Base-by-base conservation (phyloP, 1,140 invertebrate genomes). In the Orius insidiosus region DNA sequence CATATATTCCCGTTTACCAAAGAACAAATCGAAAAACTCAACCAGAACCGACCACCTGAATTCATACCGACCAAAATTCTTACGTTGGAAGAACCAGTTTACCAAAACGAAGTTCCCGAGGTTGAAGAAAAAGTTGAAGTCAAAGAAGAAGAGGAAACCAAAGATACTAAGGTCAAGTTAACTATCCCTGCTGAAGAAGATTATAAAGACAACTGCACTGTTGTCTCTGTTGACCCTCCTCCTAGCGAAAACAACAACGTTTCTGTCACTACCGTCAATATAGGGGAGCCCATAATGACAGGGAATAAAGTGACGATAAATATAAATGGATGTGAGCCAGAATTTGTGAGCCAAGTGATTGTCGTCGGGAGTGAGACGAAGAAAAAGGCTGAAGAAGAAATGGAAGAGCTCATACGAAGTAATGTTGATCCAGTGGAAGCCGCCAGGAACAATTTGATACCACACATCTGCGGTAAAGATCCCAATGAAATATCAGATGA, bases 361-460 rank as follows among this genome's bases (percentile, higher is more conserved):
- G 55, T 57, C 37, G 41, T 43, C 2, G 52, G 48, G 5, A 46
- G 47, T 11, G 36, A 32, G 7, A 30, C 18, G 3, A 43, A 30
- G n/a, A 30, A n/a, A 8, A 24, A 38, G 13, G 51, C 48, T 9
- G 51, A 52, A 35, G 34, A 49, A 31, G 53, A 54, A 44, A 47
- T 52, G 42, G 46, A 52, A 33, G 46, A 48, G 15, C 36, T 54
- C 1, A 46, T 54, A 11, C 48, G 49, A 33, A 47, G 41, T 19
- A 42, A 49, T 15, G 57, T 78, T 24, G 72, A 80, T 60, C 77
- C 76, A 1, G 76, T 80, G 7, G 73, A 78, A 66, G 76, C 76
- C 10, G 75, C 78, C 2, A 68, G 69, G 55, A 63, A 72, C 46
- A 78, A 80, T n/a, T 60, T 79, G 50, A 71, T 78, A 49, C 76